Evolutionary conservation across 2,888 invertebrate species (phyloP), one percentile per base, ranked within the genome.

Genomic region (Perithous albicinctus): DNA sequence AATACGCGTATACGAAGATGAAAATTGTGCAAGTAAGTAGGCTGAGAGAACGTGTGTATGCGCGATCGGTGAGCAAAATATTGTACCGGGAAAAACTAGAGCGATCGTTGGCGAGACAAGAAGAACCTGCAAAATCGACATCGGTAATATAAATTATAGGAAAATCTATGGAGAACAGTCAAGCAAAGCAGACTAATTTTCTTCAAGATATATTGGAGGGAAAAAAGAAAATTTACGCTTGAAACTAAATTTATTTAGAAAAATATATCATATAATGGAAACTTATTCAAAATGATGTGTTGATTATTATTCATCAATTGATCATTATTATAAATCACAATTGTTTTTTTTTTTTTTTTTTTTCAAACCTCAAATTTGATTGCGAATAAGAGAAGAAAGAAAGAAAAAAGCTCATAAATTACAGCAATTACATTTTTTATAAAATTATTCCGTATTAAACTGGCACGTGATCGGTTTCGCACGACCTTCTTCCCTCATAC

Each of bases 61-160:
- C n/a, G 59, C 56, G 70, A 56, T 59, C 29, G 56, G 43, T n/a
- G 70, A 12, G 48, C 54, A 41, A 56, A 41, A 18, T 10, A 4
- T 38, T 20, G n/a, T 80, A 63, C n/a, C n/a, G n/a, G 73, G 86
- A 84, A 77, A 80, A 82, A 86, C 84, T 84, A 80, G 80, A 81
- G 80, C 59, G 82, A 87, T 79, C 82, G 78, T 82, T n/a, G n/a
- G n/a, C n/a, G n/a, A 72, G 48, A 18, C 12, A 32, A 18, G 29
- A 32, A 66, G 41, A 59, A 38, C 6, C 56, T 18, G 23, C 12
- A 51, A 20, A 20, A 29, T 10, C 54, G 54, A 26, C 59, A 48
- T 61, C 2, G 32, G n/a, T n/a, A n/a, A n/a, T n/a, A n/a, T n/a
- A n/a, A n/a, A n/a, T n/a, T n/a, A n/a, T n/a, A n/a, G n/a, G n/a